Base-by-base conservation (phyloP, 1,140 invertebrate species). In the Zaprionus nigranus region DNA sequence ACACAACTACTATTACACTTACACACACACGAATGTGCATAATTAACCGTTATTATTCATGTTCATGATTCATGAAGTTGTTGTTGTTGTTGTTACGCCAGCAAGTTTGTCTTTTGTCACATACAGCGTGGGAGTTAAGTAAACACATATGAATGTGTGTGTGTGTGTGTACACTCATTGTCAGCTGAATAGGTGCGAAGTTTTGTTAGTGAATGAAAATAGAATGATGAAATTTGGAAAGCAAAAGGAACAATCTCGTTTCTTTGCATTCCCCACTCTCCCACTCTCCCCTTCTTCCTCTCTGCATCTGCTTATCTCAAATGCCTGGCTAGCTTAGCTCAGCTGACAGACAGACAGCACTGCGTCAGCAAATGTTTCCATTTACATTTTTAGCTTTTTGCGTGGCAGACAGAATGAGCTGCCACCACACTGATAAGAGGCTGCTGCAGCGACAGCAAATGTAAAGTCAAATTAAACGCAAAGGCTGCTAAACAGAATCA, bases 41-140 rank as follows among this genome's bases (percentile, higher is more conserved):
- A 87, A 87, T 87, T 87, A 87, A 88, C 81, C 36, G 78, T 68
- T 81, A 79, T 87, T 87, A 87, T 87, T 84, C 84, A 88, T 81
- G 81, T 30, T 53, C 85, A 87, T 87, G 84, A 84, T 82, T 87
- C 85, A 63, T 68, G 54, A 63, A 69, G 51, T 56, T 57, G 60
- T 36, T 49, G n/a, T n/a, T n/a, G 73, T 56, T 66, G 67, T 61
- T 34, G 9, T 34, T 70, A 54, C 28, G 38, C 9, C 54, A 9
- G 30, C 20, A 15, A 57, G 49, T 49, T 63, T 65, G 49, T 26
- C 56, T 61, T 66, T 75, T 75, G 68, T 61, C 74, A 65, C n/a
- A 46, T 36, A 17, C 54, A 72, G 74, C 74, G 68, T 71, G 68
- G 68, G 74, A 76, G 68, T 40, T 34, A 62, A 28, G 22, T 6